Conservation (phyloP, 2,888 invertebrate species). For the Altica lythri region DNA sequence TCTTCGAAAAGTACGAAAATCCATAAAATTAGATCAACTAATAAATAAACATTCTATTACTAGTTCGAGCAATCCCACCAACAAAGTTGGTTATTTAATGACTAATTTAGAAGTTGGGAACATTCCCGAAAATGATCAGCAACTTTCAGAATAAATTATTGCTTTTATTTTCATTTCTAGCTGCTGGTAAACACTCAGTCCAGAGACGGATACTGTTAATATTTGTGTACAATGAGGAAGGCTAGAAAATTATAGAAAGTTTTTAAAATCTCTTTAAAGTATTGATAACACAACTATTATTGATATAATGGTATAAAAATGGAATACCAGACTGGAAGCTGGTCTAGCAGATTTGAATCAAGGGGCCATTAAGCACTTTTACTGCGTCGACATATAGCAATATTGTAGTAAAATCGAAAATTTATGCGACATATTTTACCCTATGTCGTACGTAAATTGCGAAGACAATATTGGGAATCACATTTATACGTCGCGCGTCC, state of each 20-base stretch:
- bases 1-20: background rate
- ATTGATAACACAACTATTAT: too few species aligned
- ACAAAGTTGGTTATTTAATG: constrained; percentile 7
- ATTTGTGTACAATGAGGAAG: too few species aligned
- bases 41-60: constrained; percentile 1
- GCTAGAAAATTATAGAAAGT: too few species aligned
- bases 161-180: background rate
- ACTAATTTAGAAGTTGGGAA: constrained; percentile 1
- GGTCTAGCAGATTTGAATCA: constrained; percentile 6
- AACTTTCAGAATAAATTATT: background rate
- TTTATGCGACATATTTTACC: constrained; percentile 13
- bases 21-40: background rate
- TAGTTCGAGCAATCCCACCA: background rate
- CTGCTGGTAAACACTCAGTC: too few species aligned
- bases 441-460: constrained; percentile 17
- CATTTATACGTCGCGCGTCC: constrained; percentile 24
- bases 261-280: too few species aligned
- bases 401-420: constrained; percentile 10
- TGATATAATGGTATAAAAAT: too few species aligned
- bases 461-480: constrained; percentile 23
- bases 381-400: background rate
- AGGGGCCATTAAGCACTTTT: constrained; percentile 2
- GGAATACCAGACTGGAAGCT: constrained; percentile 2
- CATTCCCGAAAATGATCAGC: background rate
- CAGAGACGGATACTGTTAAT: too few species aligned